These are phyloP conservation scores for Myiotriccus ornatus DNA, from an alignment of 2,797 vertebrate species.

Conservation along the genomic window DNA sequence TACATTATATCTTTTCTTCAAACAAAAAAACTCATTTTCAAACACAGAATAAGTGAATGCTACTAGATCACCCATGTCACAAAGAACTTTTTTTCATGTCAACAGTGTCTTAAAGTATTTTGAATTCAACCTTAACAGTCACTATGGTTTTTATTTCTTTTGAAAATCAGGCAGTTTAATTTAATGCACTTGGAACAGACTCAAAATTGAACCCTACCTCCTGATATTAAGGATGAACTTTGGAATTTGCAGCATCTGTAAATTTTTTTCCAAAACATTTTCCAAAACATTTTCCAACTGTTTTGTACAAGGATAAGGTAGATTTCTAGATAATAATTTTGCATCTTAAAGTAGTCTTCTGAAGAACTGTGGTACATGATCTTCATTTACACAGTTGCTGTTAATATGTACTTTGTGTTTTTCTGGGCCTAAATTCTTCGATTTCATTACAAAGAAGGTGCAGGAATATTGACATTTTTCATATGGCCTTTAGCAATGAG, in stretches of 20 bases:
- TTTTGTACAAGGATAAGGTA: not conserved
- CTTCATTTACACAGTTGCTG: not conserved
- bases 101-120: not conserved
- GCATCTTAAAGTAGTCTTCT: not conserved
- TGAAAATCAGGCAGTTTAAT: not conserved
- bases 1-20: not conserved
- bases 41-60: not conserved
- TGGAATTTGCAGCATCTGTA: fast-evolving
- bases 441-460: not conserved
- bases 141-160: not conserved
- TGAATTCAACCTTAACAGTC: not conserved
- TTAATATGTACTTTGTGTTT: not conserved
- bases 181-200: not conserved
- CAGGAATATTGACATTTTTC: not conserved
- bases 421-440: not conserved
- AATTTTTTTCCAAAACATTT: not conserved
- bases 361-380: not conserved
- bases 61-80: not conserved
- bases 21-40: not conserved
- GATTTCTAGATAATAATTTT: not conserved
- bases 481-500: not conserved
- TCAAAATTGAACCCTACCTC: not conserved
- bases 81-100: not conserved
- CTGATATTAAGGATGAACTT: not conserved
- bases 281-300: not conserved